Conservation (phyloP, 2,113 vertebrate genomes). For the Xiphorhynchus elegans region DNA sequence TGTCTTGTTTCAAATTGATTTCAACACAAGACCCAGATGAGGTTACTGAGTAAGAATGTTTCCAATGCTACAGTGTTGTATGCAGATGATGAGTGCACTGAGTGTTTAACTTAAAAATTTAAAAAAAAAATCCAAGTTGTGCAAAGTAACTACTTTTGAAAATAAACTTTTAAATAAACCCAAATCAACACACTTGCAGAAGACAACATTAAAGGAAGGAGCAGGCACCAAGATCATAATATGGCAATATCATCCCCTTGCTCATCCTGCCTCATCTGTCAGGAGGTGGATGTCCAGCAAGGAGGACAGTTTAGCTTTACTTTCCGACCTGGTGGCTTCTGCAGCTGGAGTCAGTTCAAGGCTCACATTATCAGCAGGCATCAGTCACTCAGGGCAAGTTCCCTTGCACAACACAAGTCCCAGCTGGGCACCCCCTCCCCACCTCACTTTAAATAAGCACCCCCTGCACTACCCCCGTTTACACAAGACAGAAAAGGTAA, state of each 20-base stretch:
- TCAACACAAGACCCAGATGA: slow-evolving; percentile 60
- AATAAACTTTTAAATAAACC: slow-evolving; percentile 74
- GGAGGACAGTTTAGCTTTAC: neutral
- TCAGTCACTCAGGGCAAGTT: neutral
- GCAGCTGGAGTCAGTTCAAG: neutral
- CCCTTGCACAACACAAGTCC: neutral
- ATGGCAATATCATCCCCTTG: slow-evolving; percentile 40
- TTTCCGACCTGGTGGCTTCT: neutral
- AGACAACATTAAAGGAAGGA: slow-evolving; percentile 48
- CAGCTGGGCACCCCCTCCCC: slow-evolving; percentile 32
- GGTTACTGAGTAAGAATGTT: slow-evolving; percentile 59
- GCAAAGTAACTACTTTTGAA: slow-evolving; percentile 71
- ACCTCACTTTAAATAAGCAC: slow-evolving; percentile 26
- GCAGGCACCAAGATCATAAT: slow-evolving; percentile 71
- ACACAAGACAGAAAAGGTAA: slow-evolving; percentile 59
- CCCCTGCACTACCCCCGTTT: slow-evolving; percentile 33
- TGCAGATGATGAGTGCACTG: slow-evolving; percentile 72
- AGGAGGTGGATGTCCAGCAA: neutral
- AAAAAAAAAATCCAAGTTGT: slow-evolving; percentile 52
- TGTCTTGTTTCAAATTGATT: slow-evolving; percentile 12
- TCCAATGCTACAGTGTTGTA: slow-evolving; percentile 71
- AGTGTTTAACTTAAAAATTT: slow-evolving; percentile 10
- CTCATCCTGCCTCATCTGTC: neutral
- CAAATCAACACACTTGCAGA: slow-evolving; percentile 39
- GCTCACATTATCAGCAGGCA: neutral